Conservation (phyloP, 2,797 vertebrate genomes). For the Manis crassicaudata region DNA sequence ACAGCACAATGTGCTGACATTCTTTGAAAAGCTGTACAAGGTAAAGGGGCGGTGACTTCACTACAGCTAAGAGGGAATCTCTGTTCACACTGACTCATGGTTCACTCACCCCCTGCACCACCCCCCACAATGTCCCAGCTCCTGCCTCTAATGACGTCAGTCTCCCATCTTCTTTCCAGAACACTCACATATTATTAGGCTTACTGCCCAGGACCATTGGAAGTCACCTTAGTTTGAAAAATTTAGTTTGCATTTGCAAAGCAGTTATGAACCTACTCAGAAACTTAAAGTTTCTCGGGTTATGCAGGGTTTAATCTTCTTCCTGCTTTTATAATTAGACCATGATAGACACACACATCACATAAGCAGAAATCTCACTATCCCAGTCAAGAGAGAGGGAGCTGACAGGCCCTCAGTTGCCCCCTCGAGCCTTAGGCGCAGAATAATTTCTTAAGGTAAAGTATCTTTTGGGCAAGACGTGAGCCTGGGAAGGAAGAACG, state of each 20-base stretch:
- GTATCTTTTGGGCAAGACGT: background rate
- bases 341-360: background rate
- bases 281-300: background rate
- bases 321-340: background rate
- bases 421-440: background rate
- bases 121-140: background rate
- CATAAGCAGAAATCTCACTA: background rate
- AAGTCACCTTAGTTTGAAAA: background rate
- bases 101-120: background rate
- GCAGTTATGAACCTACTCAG: background rate
- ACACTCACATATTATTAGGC: background rate
- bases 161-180: background rate
- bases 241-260: background rate
- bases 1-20: conserved; percentile 31
- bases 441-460: background rate
- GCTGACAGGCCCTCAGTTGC: background rate
- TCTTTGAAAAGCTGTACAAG: background rate
- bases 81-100: background rate
- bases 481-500: background rate
- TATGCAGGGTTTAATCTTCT: background rate
- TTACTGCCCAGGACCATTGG: background rate
- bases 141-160: background rate
- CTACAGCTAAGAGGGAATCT: background rate
- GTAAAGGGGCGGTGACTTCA: background rate
- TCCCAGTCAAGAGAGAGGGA: background rate